Evolutionary conservation across 1,140 invertebrate species (phyloP).

Genomic region (Trypoxylus dichotomus): DNA sequence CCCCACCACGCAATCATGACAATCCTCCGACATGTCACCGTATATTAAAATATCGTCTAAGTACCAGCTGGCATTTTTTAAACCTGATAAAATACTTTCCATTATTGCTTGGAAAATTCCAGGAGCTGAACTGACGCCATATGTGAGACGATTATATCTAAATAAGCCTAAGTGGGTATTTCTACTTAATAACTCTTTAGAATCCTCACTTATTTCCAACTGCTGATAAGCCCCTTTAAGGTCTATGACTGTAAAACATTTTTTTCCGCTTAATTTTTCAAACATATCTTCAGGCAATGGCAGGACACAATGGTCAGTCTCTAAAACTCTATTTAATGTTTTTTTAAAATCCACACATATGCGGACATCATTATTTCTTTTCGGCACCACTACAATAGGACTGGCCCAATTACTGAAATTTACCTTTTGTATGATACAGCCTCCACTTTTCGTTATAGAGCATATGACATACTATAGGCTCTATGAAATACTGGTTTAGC

Average conservation of each 20-base stretch:
- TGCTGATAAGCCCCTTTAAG: slow-evolving; percentile 53
- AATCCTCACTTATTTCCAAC: slow-evolving; percentile 45
- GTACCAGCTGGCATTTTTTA: slow-evolving; percentile 31
- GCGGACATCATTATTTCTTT: slow-evolving; percentile 45
- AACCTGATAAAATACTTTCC: slow-evolving; percentile 42
- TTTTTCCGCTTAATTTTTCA: neutral
- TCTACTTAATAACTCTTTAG: slow-evolving; percentile 42
- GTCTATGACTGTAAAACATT: slow-evolving; percentile 42
- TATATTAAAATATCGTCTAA: too few relatives aligned
- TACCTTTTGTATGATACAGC: slow-evolving; percentile 14
- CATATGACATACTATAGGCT: slow-evolving; percentile 12
- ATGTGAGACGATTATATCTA: slow-evolving; percentile 43
- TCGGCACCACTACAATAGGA: slow-evolving; percentile 52
- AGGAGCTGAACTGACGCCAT: slow-evolving; percentile 46
- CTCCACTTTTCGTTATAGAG: slow-evolving; percentile 24
- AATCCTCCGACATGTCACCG: too few relatives aligned
- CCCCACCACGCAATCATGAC: neutral
- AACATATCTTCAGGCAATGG: slow-evolving; percentile 24
- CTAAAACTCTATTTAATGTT: neutral
- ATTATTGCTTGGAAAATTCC: slow-evolving; percentile 48
- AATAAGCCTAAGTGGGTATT: too few relatives aligned
- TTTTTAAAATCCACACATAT: slow-evolving; percentile 30
- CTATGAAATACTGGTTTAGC: neutral
- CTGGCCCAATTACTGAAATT: neutral
- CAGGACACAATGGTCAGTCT: slow-evolving; percentile 26